A percentile compares a stretch with the other conserved stretches of the same genome.
phyloP scores from a whole-genome alignment of 1,140 invertebrate genomes.

The Calycopis cecrops region DNA sequence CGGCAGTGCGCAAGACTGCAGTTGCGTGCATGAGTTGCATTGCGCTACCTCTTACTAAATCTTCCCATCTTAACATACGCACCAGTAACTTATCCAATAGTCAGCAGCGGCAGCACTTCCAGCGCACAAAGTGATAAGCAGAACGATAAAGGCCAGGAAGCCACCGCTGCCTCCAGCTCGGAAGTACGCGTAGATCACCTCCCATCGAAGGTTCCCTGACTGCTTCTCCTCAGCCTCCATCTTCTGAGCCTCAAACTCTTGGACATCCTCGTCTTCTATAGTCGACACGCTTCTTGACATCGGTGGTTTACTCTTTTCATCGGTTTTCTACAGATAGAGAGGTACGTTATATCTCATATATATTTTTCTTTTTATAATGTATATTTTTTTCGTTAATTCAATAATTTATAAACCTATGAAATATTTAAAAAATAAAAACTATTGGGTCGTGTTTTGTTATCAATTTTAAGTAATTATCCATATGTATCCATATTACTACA shows the following conservation, averaged over 20 bases:
- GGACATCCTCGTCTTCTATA: slow-evolving; percentile 60
- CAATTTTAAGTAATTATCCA: too few relatives aligned
- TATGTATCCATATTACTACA: too few relatives aligned
- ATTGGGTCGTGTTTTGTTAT: too few relatives aligned
- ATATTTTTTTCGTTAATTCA: too few relatives aligned
- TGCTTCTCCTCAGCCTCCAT: slow-evolving; percentile 69
- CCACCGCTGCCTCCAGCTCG: slow-evolving; percentile 72
- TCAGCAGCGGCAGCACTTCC: slow-evolving; percentile 76
- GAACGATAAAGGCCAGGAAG: slow-evolving; percentile 56
- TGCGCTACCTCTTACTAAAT: too few relatives aligned
- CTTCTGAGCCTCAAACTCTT: slow-evolving; percentile 59
- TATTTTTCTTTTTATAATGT: too few relatives aligned
- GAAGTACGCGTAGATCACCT: slow-evolving; percentile 71
- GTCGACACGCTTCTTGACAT: slow-evolving; percentile 35
- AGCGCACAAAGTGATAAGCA: slow-evolving; percentile 71
- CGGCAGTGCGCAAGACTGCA: too few relatives aligned
- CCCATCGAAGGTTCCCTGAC: slow-evolving; percentile 78
- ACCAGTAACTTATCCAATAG: slow-evolving; percentile 85
- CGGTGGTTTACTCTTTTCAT: slow-evolving; percentile 38
- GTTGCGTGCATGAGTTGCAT: too few relatives aligned
- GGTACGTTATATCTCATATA: slow-evolving; percentile 1
- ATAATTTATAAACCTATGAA: too few relatives aligned
- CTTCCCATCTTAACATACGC: slow-evolving; percentile 21
- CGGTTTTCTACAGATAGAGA: slow-evolving; percentile 32
- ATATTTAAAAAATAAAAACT: too few relatives aligned